Evolutionary conservation across 37 sponge, comb jelly and placozoan species (phyloP).

Genomic region (Haliclona indistincta): DNA sequence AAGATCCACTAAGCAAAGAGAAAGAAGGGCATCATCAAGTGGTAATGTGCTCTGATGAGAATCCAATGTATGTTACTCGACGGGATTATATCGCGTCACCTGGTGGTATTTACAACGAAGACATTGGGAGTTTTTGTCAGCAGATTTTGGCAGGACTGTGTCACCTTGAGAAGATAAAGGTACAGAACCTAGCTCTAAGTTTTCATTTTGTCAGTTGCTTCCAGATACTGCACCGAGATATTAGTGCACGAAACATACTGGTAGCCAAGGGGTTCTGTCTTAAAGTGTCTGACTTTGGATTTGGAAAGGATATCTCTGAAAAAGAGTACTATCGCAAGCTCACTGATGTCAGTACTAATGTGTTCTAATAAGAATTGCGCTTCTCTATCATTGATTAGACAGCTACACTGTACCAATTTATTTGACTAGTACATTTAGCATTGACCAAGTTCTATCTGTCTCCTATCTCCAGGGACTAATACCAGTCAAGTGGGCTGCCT

Average conservation of each 20-base stretch:
- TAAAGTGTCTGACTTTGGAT: conserved; percentile 33
- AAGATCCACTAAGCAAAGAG: neutral
- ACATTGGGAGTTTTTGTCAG: conserved; percentile 7
- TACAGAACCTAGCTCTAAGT: neutral
- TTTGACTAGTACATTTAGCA: neutral
- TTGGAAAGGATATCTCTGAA: conserved; percentile 18
- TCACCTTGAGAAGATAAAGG: conserved; percentile 31
- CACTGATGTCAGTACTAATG: conserved; percentile 11
- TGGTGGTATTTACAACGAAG: conserved; percentile 9
- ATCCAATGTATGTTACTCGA: neutral
- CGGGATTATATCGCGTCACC: neutral
- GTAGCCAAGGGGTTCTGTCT: conserved; percentile 19
- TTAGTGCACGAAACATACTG: conserved; percentile 17
- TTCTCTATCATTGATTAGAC: too few relatives aligned
- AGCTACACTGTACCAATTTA: neutral
- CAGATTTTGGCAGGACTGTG: conserved; percentile 24
- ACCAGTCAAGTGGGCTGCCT: conserved; percentile 51
- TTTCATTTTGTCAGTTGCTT: neutral
- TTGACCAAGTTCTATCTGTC: neutral
- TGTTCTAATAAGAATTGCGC: too few relatives aligned
- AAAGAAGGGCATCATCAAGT: neutral
- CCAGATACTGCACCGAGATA: conserved; percentile 16
- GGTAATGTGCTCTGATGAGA: neutral
- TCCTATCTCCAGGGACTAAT: conserved; percentile 2
- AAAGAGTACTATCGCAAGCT: conserved; percentile 24